These are phyloP conservation scores for Eupleurogrammus muticus DNA, from an alignment of 2,797 vertebrate genomes.

Conservation along the genomic window DNA sequence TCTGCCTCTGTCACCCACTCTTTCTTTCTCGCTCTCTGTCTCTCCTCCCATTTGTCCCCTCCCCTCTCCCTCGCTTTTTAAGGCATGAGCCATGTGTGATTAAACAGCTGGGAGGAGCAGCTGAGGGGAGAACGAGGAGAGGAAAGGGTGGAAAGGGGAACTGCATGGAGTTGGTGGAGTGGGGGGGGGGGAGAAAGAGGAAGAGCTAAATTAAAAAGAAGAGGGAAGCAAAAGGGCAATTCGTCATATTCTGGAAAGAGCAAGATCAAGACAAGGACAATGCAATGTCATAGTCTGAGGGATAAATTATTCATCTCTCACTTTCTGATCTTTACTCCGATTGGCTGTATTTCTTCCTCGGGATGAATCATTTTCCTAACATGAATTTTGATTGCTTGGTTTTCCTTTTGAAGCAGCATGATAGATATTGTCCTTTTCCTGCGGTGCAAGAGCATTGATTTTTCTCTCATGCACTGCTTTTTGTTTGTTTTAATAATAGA, in stretches of 20 bases:
- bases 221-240: slow-evolving; percentile 45
- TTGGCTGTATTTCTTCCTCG: neutral
- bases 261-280: slow-evolving; percentile 11
- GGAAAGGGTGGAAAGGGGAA: slow-evolving; percentile 21
- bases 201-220: slow-evolving; percentile 31
- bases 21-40: slow-evolving; percentile 67
- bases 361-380: neutral
- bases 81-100: slow-evolving; percentile 88
- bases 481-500: no score
- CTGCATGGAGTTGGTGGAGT: no score
- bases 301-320: neutral
- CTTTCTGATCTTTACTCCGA: neutral
- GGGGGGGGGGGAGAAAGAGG: slow-evolving; percentile 21
- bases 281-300: neutral
- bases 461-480: no score
- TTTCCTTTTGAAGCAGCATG: neutral
- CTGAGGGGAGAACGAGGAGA: slow-evolving; percentile 64
- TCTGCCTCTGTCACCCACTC: slow-evolving; percentile 60
- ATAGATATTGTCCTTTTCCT: no score
- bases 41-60: slow-evolving; percentile 75
- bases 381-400: neutral
- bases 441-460: no score
- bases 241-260: slow-evolving; percentile 39
- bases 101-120: slow-evolving; percentile 86
- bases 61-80: slow-evolving; percentile 83